phyloP scores from a whole-genome alignment of 2,113 vertebrate genomes.

The Mesocricetus auratus region DNA sequence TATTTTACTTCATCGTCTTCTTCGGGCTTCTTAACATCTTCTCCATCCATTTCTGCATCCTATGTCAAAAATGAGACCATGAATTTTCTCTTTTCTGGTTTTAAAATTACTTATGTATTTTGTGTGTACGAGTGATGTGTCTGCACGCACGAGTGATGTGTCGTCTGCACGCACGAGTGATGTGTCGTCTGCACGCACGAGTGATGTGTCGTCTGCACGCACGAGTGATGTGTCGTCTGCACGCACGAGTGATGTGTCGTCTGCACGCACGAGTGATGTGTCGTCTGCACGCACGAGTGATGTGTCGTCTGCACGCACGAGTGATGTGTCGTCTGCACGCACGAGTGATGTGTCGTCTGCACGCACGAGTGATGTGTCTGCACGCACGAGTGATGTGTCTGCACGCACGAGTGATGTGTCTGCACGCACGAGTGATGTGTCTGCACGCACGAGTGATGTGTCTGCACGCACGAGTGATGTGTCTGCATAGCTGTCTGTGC shows the following conservation, averaged over 20 bases:
- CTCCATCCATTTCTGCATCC: conserved; percentile 86
- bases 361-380: neutral
- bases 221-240: no score
- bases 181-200: no score
- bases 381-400: neutral
- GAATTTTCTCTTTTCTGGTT: neutral
- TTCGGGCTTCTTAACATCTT: conserved; percentile 88
- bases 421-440: neutral
- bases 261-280: no score
- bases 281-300: no score
- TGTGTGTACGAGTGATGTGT: neutral
- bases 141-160: no score
- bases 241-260: no score
- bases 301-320: no score
- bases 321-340: no score
- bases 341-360: no score
- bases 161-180: no score
- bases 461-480: neutral
- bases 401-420: neutral
- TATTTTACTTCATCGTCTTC: conserved; percentile 86
- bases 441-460: neutral
- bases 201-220: no score
- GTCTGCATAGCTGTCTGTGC: no score
- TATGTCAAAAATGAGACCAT: conserved; percentile 80
- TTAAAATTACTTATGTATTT: neutral